A percentile compares a stretch with the other conserved stretches of the same genome.
Conservation (phyloP, 2,888 invertebrate species). For the Lymantria dispar region DNA sequence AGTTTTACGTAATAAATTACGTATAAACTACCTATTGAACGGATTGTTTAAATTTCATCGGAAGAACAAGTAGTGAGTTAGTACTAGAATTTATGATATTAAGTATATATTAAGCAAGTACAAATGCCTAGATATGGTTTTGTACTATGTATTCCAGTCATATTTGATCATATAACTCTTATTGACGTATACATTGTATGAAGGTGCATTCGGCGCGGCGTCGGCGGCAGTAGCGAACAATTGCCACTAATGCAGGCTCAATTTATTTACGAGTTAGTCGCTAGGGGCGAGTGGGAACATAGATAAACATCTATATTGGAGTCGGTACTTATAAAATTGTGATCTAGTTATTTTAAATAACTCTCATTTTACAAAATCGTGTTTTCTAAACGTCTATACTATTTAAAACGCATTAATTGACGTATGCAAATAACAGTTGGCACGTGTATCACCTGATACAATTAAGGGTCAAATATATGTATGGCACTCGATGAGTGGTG, state of each 20-base stretch:
- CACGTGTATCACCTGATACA: too few species aligned
- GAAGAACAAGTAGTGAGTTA: too few species aligned
- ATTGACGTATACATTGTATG: slow-evolving; percentile 32
- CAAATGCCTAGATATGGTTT: not conserved
- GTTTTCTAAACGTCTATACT: too few species aligned
- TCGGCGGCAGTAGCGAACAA: slow-evolving; percentile 74
- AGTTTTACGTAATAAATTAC: too few species aligned
- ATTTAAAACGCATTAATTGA: too few species aligned
- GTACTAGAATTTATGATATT: too few species aligned
- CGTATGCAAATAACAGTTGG: too few species aligned
- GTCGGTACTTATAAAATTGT: slow-evolving; percentile 26
- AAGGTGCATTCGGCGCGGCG: slow-evolving; percentile 55
- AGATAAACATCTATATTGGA: slow-evolving; percentile 44
- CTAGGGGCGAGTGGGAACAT: slow-evolving; percentile 69
- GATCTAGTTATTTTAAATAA: not conserved
- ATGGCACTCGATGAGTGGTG: too few species aligned
- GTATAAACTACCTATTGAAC: too few species aligned
- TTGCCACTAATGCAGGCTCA: slow-evolving; percentile 81
- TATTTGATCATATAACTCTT: slow-evolving; percentile 22
- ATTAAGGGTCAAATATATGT: too few species aligned
- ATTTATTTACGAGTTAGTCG: slow-evolving; percentile 78
- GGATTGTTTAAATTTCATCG: too few species aligned
- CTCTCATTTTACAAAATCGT: too few species aligned
- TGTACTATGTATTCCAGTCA: slow-evolving; percentile 19
- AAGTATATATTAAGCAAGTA: not conserved